Base-by-base conservation (phyloP, 2,888 invertebrate genomes). In the Clitarchus hookeri region DNA sequence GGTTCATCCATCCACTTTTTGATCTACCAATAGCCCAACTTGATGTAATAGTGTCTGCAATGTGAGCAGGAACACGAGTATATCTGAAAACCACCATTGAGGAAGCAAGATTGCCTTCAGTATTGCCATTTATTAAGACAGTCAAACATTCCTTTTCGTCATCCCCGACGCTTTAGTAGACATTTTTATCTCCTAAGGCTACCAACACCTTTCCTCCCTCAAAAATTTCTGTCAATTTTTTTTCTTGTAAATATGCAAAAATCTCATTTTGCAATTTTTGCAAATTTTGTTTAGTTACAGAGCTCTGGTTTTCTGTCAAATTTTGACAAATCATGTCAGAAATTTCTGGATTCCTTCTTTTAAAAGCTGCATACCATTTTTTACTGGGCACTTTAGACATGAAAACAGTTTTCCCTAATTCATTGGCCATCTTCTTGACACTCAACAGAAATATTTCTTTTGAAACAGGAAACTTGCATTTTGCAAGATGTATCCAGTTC, bases 1-100 rank as follows among this genome's bases (percentile, higher is more conserved):
- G 87, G 48, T 89, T 89, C 90, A 91, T 91, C 90, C 90, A 91
- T 1, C 90, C 91, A 83, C 85, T 86, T 25, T 90, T 89, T 6
- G 90, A 90, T 44, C 89, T 86, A 0, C 91, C 90, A 25, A 90
- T 88, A 84, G 88, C 88, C 89, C 89, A 90, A 48, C 86, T 87
- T 82, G 88, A 87, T 44, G 89, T 89, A 78, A 89, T 86, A 27
- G 86, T 86, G 48, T 88, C 78, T 16, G 86, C 85, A 27, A 89
- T 87, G 84, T 85, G 84, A 48, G 86, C 48, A 84, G 90, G 89
- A 83, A 90, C 88, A 88, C 89, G 88, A 85, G 89, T 88, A 85
- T 90, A 90, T 44, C 89, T 88, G 87, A 88, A 90, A 12, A 90
- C 87, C 27, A 90, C 89, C 89, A 90, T 89, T n/a, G 90, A 89